phyloP scores from a whole-genome alignment of 2,888 invertebrate species.

The Acleris emargana region DNA sequence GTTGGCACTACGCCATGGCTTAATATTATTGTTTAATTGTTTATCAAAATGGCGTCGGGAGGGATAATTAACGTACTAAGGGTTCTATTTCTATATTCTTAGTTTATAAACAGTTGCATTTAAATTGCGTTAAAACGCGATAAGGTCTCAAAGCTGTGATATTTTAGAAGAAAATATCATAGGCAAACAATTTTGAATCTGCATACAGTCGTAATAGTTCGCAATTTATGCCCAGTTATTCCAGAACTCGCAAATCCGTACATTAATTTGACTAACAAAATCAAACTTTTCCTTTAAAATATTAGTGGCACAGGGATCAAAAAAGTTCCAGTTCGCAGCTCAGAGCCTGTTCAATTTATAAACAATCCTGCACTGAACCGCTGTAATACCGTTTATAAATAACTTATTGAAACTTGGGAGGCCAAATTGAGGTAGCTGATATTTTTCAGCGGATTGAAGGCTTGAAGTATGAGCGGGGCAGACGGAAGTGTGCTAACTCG shows the following conservation, averaged over 20 bases:
- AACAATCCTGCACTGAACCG: slow-evolving; percentile 16
- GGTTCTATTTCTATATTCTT: too few relatives aligned
- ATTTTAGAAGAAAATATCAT: too few relatives aligned
- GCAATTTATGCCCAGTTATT: too few relatives aligned
- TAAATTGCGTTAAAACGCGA: too few relatives aligned
- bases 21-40: slow-evolving; percentile 2
- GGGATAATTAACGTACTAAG: too few relatives aligned
- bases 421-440: slow-evolving; percentile 37
- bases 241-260: background rate
- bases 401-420: slow-evolving; percentile 47
- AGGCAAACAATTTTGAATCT: too few relatives aligned
- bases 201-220: too few relatives aligned
- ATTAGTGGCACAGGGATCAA: slow-evolving; percentile 3
- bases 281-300: slow-evolving; percentile 9
- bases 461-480: slow-evolving; percentile 25
- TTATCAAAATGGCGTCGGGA: background rate
- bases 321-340: background rate
- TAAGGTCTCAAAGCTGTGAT: too few relatives aligned
- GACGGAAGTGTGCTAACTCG: slow-evolving; percentile 42
- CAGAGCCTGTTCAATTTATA: slow-evolving; percentile 10
- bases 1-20: too few relatives aligned
- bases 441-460: slow-evolving; percentile 33
- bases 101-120: too few relatives aligned
- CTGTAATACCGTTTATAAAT: slow-evolving; percentile 18
- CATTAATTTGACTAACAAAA: background rate